phyloP scores from a whole-genome alignment of 1,140 invertebrate species.

The Medauroidea extradentata region DNA sequence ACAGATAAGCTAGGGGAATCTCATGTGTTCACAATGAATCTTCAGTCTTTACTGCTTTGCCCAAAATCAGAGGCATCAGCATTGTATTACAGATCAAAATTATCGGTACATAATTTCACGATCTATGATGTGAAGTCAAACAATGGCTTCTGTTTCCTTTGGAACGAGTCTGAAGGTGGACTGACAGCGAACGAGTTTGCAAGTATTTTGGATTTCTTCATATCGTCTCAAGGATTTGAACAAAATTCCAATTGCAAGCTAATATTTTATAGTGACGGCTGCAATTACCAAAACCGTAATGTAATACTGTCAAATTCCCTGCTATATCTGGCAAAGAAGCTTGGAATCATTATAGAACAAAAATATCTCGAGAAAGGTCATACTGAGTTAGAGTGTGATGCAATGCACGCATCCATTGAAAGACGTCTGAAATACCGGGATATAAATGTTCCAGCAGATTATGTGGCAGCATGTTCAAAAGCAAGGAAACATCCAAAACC shows the following conservation, averaged over 20 bases:
- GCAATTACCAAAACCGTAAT: conserved; percentile 19
- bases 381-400: conserved; percentile 22
- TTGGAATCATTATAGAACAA: conserved; percentile 24
- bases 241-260: conserved; percentile 1
- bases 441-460: conserved; percentile 19
- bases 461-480: conserved; percentile 8
- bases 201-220: conserved; percentile 15
- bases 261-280: conserved; percentile 23
- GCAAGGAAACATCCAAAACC: conserved; percentile 18
- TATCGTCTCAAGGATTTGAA: conserved; percentile 4
- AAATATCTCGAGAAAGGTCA: conserved; percentile 31
- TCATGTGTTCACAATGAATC: too few relatives aligned
- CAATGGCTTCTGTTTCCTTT: conserved; percentile 1
- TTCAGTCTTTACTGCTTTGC: too few relatives aligned
- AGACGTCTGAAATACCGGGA: conserved; percentile 7
- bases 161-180: conserved; percentile 10
- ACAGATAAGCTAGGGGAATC: too few relatives aligned
- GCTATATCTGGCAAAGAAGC: conserved; percentile 11
- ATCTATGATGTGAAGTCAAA: too few relatives aligned
- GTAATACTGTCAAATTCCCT: conserved; percentile 24
- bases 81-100: too few relatives aligned
- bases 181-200: too few relatives aligned
- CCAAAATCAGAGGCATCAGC: too few relatives aligned
- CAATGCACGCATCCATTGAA: conserved; percentile 6
- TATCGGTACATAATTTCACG: too few relatives aligned